Conservation (phyloP, 2,888 invertebrate genomes). For the Athalia rosae region DNA sequence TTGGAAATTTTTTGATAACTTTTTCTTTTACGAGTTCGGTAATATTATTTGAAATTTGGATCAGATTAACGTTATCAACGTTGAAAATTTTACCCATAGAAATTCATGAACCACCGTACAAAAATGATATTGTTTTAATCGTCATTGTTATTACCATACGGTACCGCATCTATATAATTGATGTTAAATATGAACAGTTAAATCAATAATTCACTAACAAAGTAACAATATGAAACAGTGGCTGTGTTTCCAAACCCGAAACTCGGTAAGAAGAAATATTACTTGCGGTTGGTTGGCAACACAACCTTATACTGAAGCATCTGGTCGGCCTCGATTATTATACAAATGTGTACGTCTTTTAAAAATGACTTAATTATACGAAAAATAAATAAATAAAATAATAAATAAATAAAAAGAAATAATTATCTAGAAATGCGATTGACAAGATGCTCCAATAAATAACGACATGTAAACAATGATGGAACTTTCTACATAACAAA, state of each 20-base stretch:
- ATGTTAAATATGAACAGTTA: constrained; percentile 58
- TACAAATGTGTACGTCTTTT: constrained; percentile 6
- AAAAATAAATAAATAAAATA: constrained; percentile 49
- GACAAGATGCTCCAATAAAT: constrained; percentile 62
- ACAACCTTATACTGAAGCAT: constrained; percentile 58
- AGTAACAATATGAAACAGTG: constrained; percentile 52
- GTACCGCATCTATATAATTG: constrained; percentile 54
- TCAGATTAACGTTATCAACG: neutral
- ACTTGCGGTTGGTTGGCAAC: constrained; percentile 54
- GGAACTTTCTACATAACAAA: constrained; percentile 69
- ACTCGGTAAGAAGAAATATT: constrained; percentile 51
- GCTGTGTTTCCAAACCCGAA: constrained; percentile 64
- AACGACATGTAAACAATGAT: constrained; percentile 64
- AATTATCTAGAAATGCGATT: constrained; percentile 45
- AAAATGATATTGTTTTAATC: constrained; percentile 24
- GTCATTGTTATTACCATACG: constrained; percentile 26
- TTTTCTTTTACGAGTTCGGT: neutral
- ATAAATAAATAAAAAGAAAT: constrained; percentile 47
- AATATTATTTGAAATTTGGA: neutral
- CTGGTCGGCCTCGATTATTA: constrained; percentile 56
- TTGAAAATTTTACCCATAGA: too few relatives aligned
- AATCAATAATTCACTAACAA: constrained; percentile 56
- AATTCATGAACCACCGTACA: too few relatives aligned
- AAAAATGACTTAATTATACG: neutral
- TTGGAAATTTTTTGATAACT: neutral